These are phyloP conservation scores for Dicrurus megarhynchus DNA, from an alignment of 2,113 vertebrate genomes.

Conservation along the genomic window DNA sequence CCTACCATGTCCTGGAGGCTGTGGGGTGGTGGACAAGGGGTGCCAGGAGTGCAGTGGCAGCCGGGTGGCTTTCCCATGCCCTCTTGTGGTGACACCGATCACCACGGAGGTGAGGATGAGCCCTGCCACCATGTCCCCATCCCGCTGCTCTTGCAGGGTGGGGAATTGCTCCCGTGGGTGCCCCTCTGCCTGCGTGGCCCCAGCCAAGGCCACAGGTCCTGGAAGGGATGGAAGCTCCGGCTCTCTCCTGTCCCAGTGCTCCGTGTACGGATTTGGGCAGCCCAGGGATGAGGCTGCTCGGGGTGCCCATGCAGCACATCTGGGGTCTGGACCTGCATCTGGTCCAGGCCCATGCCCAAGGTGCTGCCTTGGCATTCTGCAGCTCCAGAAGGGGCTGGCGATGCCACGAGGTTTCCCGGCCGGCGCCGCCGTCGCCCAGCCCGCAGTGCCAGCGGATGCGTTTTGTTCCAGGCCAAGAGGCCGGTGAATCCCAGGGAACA, in stretches of 20 bases:
- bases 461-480: neutral
- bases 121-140: fast-evolving
- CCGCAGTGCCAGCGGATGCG: neutral
- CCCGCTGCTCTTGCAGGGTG: fast-evolving
- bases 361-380: fast-evolving
- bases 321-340: neutral
- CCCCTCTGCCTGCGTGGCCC: neutral
- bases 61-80: neutral
- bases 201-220: neutral
- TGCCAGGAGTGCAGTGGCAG: fast-evolving
- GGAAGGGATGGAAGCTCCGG: no score
- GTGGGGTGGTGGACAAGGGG: neutral
- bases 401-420: neutral
- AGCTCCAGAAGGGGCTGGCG: neutral
- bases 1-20: fast-evolving
- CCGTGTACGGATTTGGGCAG: neutral
- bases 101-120: neutral
- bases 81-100: fast-evolving
- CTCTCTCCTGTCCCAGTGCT: fast-evolving
- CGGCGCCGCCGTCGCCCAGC: neutral
- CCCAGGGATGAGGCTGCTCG: neutral
- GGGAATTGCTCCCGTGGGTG: neutral
- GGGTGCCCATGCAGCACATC: fast-evolving
- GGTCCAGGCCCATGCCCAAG: neutral
- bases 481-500: neutral